phyloP scores from a whole-genome alignment of 2,888 invertebrate genomes.

The Phragmatobia fuliginosa region DNA sequence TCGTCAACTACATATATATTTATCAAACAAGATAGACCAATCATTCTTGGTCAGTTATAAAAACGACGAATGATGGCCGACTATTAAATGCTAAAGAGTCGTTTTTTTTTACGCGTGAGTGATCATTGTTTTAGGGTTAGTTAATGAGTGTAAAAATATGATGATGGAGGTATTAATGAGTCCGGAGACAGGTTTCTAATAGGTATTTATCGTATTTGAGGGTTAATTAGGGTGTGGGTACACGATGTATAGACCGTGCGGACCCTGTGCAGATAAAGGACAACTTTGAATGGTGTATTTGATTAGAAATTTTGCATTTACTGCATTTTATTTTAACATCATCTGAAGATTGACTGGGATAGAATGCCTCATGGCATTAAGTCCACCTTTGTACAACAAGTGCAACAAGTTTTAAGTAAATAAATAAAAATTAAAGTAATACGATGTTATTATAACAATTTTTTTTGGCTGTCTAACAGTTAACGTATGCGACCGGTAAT shows the following conservation, averaged over 20 bases:
- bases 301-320: no score
- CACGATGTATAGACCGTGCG: background rate
- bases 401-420: no score
- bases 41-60: conserved; percentile 19
- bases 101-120: conserved; percentile 29
- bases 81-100: conserved; percentile 21
- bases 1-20: conserved; percentile 16
- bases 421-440: no score
- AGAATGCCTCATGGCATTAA: no score
- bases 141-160: background rate
- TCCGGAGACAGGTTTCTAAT: background rate
- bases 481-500: no score
- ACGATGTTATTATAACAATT: no score
- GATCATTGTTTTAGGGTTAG: conserved; percentile 7
- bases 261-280: background rate
- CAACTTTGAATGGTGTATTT: background rate
- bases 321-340: no score
- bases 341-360: no score
- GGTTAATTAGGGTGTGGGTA: background rate
- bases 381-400: no score
- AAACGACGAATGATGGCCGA: conserved; percentile 24
- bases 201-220: background rate
- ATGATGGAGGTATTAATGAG: background rate
- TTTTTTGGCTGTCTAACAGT: no score
- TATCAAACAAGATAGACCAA: conserved; percentile 25